Percentiles rank a stretch among this genome's conserved stretches.
phyloP scores from a whole-genome alignment of 1,140 invertebrate genomes.

The Sipha flava region DNA sequence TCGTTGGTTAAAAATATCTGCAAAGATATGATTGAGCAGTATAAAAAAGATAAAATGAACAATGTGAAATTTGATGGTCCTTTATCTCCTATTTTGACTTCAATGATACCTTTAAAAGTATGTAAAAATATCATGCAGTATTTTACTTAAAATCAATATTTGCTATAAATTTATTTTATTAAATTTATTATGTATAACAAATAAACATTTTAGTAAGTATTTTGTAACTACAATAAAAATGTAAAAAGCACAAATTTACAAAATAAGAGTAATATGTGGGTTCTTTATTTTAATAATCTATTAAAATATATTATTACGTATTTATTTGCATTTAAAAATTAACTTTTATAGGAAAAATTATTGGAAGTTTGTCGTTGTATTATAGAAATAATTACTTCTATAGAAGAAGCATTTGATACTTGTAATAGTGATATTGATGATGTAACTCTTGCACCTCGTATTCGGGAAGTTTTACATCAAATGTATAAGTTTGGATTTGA shows the following conservation, averaged over 20 bases:
- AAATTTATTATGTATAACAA: no score
- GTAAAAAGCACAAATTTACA: not conserved
- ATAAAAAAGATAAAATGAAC: conserved; percentile 1
- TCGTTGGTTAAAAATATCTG: conserved; percentile 14
- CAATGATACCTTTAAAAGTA: conserved; percentile 32
- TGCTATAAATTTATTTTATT: no score
- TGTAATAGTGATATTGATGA: conserved; percentile 50
- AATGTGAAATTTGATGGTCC: not conserved
- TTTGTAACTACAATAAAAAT: no score
- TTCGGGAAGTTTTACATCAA: conserved; percentile 73
- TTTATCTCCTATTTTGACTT: not conserved
- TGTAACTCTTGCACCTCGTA: conserved; percentile 50
- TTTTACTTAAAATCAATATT: not conserved
- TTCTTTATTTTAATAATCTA: no score
- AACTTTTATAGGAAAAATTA: conserved; percentile 49
- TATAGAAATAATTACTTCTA: conserved; percentile 51
- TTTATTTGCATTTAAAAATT: no score
- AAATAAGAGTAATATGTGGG: no score
- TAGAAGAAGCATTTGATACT: conserved; percentile 47
- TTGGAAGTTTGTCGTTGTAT: conserved; percentile 55
- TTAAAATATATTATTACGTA: no score
- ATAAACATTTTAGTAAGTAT: no score
- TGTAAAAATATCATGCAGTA: not conserved
- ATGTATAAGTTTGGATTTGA: conserved; percentile 84
- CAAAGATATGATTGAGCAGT: conserved; percentile 11